These are phyloP conservation scores for Gasterosteus nipponicus DNA, from an alignment of 2,113 vertebrate species.

Conservation along the genomic window DNA sequence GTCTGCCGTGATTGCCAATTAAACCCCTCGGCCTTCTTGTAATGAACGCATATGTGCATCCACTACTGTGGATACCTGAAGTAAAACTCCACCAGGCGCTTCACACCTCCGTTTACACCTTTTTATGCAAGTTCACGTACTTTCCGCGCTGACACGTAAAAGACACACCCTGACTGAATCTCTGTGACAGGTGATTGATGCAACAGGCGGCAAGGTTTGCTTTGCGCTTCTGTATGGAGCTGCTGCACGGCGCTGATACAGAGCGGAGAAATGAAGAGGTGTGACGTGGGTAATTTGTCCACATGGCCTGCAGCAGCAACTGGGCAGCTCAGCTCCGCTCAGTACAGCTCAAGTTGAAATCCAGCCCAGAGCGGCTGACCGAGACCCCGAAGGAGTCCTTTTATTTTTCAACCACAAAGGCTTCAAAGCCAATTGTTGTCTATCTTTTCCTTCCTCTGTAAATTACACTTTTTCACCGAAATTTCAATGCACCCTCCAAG, in stretches of 20 bases:
- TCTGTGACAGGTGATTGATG: slow-evolving; percentile 59
- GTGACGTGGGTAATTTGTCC: slow-evolving; percentile 65
- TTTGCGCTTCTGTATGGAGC: slow-evolving; percentile 37
- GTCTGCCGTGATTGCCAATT: not conserved
- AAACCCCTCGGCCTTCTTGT: not conserved
- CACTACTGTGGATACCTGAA: not conserved
- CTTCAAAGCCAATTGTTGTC: slow-evolving; percentile 20
- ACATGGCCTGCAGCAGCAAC: slow-evolving; percentile 49
- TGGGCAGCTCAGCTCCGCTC: slow-evolving; percentile 50
- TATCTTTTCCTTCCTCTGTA: not conserved
- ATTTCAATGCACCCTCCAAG: not conserved
- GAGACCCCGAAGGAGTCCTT: slow-evolving; percentile 30
- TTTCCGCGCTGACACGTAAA: not conserved
- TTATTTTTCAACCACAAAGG: slow-evolving; percentile 31
- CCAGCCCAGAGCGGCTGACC: slow-evolving; percentile 39
- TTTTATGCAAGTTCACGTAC: not conserved
- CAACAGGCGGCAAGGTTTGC: slow-evolving; percentile 25
- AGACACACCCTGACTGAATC: slow-evolving; percentile 24
- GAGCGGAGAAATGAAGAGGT: slow-evolving; percentile 65
- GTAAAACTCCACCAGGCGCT: not conserved
- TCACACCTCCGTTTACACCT: not conserved
- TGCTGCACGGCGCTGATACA: slow-evolving; percentile 67
- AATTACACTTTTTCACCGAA: not conserved
- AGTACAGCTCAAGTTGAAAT: slow-evolving; percentile 51
- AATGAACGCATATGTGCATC: not conserved